Evolutionary conservation across 2,113 vertebrate genomes (phyloP), one percentile per base, ranked within the genome.

Genomic region (Picathartes gymnocephalus): DNA sequence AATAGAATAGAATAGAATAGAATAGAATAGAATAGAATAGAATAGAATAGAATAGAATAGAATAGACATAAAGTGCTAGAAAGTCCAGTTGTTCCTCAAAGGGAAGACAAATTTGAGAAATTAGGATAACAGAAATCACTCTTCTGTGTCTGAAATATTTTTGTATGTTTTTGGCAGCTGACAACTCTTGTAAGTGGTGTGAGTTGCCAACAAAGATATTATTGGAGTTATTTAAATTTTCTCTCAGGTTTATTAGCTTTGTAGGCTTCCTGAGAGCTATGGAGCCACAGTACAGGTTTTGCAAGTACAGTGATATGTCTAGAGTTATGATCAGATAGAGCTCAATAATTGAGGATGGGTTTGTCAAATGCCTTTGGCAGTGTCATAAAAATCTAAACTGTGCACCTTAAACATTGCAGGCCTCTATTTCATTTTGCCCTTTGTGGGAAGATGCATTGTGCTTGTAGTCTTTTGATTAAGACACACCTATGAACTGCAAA

Each of bases 251-350:
- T 87, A 85, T 35, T 87, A 85, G 13, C 50, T 89, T 79, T 48
- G 40, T 47, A 88, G 27, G 28, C 61, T 91, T 94, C 47, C 61
- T 80, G 58, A 54, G 71, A 92, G 39, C 20, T 54, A 18, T 3
- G 54, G 40, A 95, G 84, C 80, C 73, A 88, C 92, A 64, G 40
- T 83, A 86, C 87, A 82, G 81, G 95, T 96, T 95, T 80, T 90
- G 27, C 79, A 93, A 64, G 85, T 54, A 25, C 25, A 50, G 25
- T 74, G 53, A 20, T 68, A 44, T 9, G 3, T 54, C 71, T 88
- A 82, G 64, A 77, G 35, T 47, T 82, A 86, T 21, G 24, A 95
- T 94, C 94, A 90, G 94, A 91, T 88, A 88, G 56, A 80, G 56
- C 58, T 81, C 40, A 58, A 58, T 78, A 88, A 93, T 61, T 51